phyloP scores from a whole-genome alignment of 2,113 vertebrate species.

The Poeciliopsis retropinna region DNA sequence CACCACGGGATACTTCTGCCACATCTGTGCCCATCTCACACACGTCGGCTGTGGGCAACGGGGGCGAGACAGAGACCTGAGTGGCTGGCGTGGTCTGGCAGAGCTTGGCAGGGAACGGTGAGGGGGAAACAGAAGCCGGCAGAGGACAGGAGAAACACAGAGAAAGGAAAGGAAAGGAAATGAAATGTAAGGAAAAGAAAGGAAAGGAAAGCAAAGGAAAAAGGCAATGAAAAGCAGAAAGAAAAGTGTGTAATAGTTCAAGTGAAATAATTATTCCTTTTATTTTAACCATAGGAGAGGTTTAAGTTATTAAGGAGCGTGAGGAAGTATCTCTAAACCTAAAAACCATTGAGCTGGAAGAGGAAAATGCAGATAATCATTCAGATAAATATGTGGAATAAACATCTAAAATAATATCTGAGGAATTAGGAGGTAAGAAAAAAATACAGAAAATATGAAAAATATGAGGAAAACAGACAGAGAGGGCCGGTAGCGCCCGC shows the following conservation, averaged over 20 bases:
- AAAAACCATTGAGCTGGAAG: not conserved
- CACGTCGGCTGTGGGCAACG: constrained; percentile 68
- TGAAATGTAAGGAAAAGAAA: too few relatives aligned
- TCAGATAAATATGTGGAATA: not conserved
- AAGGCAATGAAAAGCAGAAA: too few relatives aligned
- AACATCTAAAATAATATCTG: constrained; percentile 7
- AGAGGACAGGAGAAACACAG: constrained; percentile 41
- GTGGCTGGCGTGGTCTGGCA: constrained; percentile 68
- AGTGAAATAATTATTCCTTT: too few relatives aligned
- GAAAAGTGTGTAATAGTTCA: not conserved
- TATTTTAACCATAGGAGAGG: not conserved
- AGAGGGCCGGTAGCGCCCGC: constrained; percentile 57
- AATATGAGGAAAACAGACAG: constrained; percentile 22
- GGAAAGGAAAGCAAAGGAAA: too few relatives aligned
- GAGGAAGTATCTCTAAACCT: not conserved
- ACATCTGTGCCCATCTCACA: constrained; percentile 79
- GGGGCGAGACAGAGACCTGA: constrained; percentile 71
- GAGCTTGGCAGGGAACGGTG: constrained; percentile 52
- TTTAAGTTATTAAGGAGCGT: not conserved
- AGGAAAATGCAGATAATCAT: not conserved
- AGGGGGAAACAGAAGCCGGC: constrained; percentile 55
- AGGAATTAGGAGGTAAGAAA: not conserved
- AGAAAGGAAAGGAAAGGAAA: not conserved
- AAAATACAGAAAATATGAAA: constrained; percentile 17
- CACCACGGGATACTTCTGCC: constrained; percentile 61